Evolutionary conservation across 2,888 invertebrate species (phyloP).

Genomic region (Euproctis similis): DNA sequence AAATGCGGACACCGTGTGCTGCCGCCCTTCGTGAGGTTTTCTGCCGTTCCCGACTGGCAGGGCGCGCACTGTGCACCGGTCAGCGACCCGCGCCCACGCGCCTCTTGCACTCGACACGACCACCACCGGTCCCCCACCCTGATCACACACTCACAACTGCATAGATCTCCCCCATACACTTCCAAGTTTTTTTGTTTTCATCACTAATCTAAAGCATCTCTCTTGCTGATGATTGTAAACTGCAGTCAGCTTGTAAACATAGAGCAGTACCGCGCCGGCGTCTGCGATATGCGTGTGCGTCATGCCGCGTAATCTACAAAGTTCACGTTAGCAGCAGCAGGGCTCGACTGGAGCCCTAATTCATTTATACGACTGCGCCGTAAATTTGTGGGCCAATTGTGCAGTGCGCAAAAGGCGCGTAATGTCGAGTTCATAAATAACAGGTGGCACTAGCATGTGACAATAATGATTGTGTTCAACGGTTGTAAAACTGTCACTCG

Average conservation of each 20-base stretch:
- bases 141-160: too few relatives aligned
- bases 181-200: too few relatives aligned
- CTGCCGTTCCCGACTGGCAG: constrained; percentile 64
- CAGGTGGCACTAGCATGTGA: too few relatives aligned
- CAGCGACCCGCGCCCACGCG: constrained; percentile 67
- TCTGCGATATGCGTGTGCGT: constrained; percentile 16
- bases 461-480: too few relatives aligned
- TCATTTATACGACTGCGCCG: too few relatives aligned
- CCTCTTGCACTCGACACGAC: constrained; percentile 56
- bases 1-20: constrained; percentile 71
- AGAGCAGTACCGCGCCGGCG: constrained; percentile 6
- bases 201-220: neutral
- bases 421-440: too few relatives aligned
- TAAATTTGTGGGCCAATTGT: too few relatives aligned
- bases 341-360: too few relatives aligned
- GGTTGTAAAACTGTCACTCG: too few relatives aligned
- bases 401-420: too few relatives aligned
- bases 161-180: too few relatives aligned
- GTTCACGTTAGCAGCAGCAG: too few relatives aligned
- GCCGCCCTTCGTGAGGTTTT: constrained; percentile 72
- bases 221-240: constrained; percentile 14
- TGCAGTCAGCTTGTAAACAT: constrained; percentile 24
- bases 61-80: constrained; percentile 60
- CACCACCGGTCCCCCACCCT: constrained; percentile 4
- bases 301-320: constrained; percentile 6